phyloP scores from a whole-genome alignment of 2,113 vertebrate species.

The Heterocephalus glaber region DNA sequence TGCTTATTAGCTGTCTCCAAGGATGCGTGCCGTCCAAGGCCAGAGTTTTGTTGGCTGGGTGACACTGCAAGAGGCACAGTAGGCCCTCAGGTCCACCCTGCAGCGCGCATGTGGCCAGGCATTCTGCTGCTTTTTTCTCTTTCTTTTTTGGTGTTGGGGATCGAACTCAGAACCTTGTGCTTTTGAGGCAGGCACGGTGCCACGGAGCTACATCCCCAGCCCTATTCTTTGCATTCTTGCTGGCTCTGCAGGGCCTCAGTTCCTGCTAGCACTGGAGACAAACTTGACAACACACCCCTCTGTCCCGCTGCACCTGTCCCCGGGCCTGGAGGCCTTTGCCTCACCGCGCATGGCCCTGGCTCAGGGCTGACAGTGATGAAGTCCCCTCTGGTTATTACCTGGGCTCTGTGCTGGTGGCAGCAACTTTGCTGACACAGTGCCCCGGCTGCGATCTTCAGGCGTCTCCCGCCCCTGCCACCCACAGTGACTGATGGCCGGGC shows the following conservation, averaged over 20 bases:
- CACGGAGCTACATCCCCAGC: no score
- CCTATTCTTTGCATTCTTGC: no score
- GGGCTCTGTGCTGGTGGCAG: background rate
- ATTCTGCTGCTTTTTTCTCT: background rate
- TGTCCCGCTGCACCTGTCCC: accelerated
- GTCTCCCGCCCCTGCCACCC: background rate
- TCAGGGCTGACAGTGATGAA: background rate
- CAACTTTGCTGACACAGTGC: accelerated
- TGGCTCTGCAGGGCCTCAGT: accelerated
- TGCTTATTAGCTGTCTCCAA: background rate
- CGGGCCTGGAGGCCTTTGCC: background rate
- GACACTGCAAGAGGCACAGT: background rate
- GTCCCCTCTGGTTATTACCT: background rate
- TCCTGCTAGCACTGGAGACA: background rate
- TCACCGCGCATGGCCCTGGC: background rate
- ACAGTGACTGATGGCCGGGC: background rate
- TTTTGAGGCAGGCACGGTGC: no score
- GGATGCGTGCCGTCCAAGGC: background rate
- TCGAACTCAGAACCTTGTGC: no score
- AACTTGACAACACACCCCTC: background rate
- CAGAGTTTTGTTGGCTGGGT: background rate
- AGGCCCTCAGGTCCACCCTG: background rate
- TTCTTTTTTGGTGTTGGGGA: no score
- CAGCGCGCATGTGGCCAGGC: accelerated
- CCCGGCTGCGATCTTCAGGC: background rate